phyloP scores from a whole-genome alignment of 2,888 invertebrate genomes.

The Hemistola chrysoprasaria region DNA sequence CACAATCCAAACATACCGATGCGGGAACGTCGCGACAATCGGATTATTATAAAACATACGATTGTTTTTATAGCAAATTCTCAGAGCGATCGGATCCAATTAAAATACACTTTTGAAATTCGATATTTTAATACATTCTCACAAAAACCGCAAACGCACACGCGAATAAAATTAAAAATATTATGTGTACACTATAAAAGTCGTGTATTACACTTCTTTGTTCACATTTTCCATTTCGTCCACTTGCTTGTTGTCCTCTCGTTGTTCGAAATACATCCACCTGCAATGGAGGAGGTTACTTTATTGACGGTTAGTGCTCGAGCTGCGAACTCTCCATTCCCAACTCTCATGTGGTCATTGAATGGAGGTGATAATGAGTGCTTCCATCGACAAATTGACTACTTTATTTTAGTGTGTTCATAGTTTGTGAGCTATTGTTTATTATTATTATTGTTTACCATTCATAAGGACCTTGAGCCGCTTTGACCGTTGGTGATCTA shows the following conservation, averaged over 20 bases:
- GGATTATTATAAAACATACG: constrained; percentile 29
- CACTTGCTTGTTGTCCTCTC: constrained; percentile 35
- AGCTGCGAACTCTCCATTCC: background rate
- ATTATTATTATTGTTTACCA: no score
- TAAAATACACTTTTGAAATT: constrained; percentile 25
- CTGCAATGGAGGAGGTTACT: constrained; percentile 57
- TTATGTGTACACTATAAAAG: constrained; percentile 36
- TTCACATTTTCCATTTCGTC: constrained; percentile 46
- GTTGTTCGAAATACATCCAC: constrained; percentile 86
- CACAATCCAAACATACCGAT: constrained; percentile 46
- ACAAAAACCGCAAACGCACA: constrained; percentile 37
- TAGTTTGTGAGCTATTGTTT: no score
- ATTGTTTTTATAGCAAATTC: constrained; percentile 9
- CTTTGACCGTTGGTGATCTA: no score
- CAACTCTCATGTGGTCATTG: constrained; percentile 7
- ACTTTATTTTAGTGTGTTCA: no score
- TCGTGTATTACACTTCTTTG: constrained; percentile 41
- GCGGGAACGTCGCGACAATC: constrained; percentile 22
- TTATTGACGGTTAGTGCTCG: background rate
- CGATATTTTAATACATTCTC: constrained; percentile 30
- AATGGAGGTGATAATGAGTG: background rate
- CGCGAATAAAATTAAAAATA: constrained; percentile 37
- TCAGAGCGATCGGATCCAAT: constrained; percentile 13
- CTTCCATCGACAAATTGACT: no score
- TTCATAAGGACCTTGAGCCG: no score